Evolutionary conservation across 1,140 invertebrate species (phyloP), one percentile per base, ranked within the genome.

Genomic region (Lepidurus arcticus): DNA sequence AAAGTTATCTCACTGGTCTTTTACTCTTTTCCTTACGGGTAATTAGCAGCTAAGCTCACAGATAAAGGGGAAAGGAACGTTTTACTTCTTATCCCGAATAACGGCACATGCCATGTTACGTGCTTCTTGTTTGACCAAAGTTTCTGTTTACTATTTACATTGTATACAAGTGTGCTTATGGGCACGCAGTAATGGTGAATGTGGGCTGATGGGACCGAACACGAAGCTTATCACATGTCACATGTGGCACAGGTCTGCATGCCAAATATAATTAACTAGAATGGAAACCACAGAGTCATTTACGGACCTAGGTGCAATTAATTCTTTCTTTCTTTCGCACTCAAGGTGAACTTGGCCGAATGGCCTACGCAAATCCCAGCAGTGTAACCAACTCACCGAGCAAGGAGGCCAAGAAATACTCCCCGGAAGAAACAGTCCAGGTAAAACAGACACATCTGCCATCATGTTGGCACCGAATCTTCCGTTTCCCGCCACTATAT

Each of bases 351-450:
- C 21, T 65, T 4, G 53, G 45, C 53, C 53, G 53, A 65, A 65
- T 65, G 53, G 53, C 53, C 53, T 65, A 65, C 53, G n/a, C 53
- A 65, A 65, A 21, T 16, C 53, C 53, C 34, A 34, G 34, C 34
- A 34, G 34, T 34, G 53, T 65, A 65, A 34, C 34, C 13, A 65
- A 65, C 2, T 65, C 53, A 13, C 53, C 53, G 8, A 65, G 53
- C 53, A 65, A 65, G 21, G 53, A 65, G 53, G 53, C 53, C 21
- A 65, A 65, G 53, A 65, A 65, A 65, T 65, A 65, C 13, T 65
- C 53, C 16, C 16, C 53, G 9, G 53, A 65, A 65, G 53, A 65
- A 65, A 65, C 53, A 65, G 53, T 65, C n/a, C 53, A 65, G 53
- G 53, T 65, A 65, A 11, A 4, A 13, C 2, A n/a, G 16, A 13